Conservation (phyloP, 1,140 invertebrate species). For the Ylistrum balloti region DNA sequence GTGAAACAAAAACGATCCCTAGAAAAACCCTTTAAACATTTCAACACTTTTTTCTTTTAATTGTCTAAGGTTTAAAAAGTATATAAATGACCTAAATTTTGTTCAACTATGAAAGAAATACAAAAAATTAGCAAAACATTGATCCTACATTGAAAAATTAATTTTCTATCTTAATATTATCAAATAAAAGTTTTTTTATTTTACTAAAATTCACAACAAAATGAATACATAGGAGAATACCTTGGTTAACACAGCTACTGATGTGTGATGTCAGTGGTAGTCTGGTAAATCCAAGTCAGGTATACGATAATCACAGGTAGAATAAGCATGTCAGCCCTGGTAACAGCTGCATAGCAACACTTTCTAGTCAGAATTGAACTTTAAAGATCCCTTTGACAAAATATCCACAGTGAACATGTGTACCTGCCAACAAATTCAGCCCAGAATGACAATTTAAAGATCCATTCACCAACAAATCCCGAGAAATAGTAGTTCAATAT, state of each 20-base stretch:
- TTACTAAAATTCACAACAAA: not conserved
- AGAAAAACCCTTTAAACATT: no score
- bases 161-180: no score
- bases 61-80: no score
- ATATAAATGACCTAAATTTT: no score
- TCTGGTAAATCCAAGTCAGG: not conserved
- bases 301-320: not conserved
- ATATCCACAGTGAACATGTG: not conserved
- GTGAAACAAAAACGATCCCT: no score
- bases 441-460: not conserved
- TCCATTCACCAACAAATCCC: not conserved
- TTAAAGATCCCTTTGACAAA: not conserved
- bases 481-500: not conserved
- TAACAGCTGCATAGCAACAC: slow-evolving; percentile 17
- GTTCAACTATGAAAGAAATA: no score
- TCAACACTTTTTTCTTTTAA: no score
- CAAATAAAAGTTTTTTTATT: no score
- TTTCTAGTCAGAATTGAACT: slow-evolving; percentile 6
- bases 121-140: no score
- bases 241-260: not conserved
- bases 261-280: not conserved
- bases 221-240: not conserved
- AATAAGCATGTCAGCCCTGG: not conserved
- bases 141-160: no score
- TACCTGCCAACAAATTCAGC: not conserved